These are phyloP conservation scores for Paraescarpia echinospica DNA, from an alignment of 1,140 invertebrate species.

Conservation along the genomic window DNA sequence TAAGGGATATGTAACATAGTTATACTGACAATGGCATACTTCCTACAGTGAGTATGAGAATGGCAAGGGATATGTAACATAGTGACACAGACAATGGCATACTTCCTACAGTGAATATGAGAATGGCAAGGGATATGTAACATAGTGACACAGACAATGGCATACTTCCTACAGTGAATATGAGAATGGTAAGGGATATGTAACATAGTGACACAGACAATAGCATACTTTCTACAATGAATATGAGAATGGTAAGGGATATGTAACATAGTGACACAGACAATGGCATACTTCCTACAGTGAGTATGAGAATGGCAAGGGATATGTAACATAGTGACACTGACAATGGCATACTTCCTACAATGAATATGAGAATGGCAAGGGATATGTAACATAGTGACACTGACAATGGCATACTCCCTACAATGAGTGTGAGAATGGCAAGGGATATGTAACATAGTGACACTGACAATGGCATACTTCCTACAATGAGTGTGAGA, in stretches of 20 bases:
- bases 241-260: not conserved
- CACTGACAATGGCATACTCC: too few relatives aligned
- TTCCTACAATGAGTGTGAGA: not conserved
- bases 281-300: not conserved
- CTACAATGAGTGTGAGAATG: not conserved
- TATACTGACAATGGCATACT: too few relatives aligned
- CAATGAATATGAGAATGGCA: not conserved
- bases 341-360: not conserved
- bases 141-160: not conserved
- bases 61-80: not conserved
- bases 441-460: not conserved
- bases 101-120: not conserved
- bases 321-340: not conserved
- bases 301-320: not conserved
- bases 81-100: not conserved
- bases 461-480: not conserved
- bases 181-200: not conserved
- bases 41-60: not conserved
- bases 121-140: not conserved
- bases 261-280: not conserved
- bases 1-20: not conserved
- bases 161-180: not conserved
- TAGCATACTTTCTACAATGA: not conserved
- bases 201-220: not conserved
- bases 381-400: not conserved